Conservation (phyloP, 2,888 invertebrate genomes). For the Colletes collaris region DNA sequence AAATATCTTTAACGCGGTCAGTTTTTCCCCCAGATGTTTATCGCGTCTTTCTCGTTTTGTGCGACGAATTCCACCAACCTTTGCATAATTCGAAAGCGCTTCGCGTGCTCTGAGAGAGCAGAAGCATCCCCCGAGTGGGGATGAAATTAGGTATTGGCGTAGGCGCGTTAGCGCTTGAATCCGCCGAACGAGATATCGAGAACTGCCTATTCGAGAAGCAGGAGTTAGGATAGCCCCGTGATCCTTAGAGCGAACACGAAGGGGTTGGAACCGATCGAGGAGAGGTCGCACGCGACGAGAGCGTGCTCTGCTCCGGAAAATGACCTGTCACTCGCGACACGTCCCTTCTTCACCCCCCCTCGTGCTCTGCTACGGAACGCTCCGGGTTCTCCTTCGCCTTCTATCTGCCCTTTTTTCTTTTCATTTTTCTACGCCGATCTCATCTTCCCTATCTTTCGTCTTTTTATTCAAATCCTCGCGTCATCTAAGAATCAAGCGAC, state of each 20-base stretch:
- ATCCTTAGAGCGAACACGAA: conserved; percentile 66
- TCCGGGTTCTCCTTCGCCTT: conserved; percentile 40
- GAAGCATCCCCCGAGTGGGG: conserved; percentile 42
- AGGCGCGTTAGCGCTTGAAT: conserved; percentile 76
- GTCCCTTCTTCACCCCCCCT: conserved; percentile 70
- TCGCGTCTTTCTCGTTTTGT: too few species aligned
- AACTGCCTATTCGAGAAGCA: conserved; percentile 66
- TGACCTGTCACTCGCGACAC: conserved; percentile 82
- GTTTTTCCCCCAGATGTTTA: too few species aligned
- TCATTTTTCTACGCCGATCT: conserved; percentile 31
- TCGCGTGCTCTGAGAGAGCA: not conserved
- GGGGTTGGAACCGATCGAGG: conserved; percentile 55
- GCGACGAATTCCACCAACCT: too few species aligned
- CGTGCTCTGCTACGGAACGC: conserved; percentile 50
- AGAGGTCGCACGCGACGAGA: conserved; percentile 68
- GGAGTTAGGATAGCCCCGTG: conserved; percentile 66
- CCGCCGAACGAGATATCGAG: conserved; percentile 74
- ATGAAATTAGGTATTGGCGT: conserved; percentile 77
- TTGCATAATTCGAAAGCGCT: not conserved
- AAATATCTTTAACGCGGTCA: too few species aligned
- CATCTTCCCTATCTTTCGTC: conserved; percentile 40
- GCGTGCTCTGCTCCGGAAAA: conserved; percentile 81
- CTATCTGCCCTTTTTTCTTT: conserved; percentile 32
- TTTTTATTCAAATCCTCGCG: conserved; percentile 63
- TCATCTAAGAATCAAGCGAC: conserved; percentile 60